Base-by-base conservation (phyloP, 2,888 invertebrate genomes). In the Hyppa rectilinea region DNA sequence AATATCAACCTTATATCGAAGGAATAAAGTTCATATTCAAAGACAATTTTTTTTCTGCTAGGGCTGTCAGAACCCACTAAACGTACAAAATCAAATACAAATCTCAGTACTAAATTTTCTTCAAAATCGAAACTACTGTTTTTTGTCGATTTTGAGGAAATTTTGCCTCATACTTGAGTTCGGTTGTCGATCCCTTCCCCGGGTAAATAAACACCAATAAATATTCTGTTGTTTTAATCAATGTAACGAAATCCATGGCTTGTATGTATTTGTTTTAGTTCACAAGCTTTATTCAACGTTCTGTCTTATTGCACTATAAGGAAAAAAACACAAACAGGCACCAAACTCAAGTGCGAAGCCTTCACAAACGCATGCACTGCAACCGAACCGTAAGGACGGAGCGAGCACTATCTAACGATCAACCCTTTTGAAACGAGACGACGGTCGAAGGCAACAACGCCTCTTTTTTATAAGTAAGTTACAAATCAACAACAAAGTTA, bases 401-500 rank as follows among this genome's bases (percentile, higher is more conserved):
- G 89, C 92, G 89, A 89, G 87, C 89, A 89, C 91, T 88, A 91
- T 89, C 91, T 91, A 92, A 92, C 90, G 93, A 96, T 96, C 96
- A 96, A 96, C 96, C 96, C 96, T 96, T 96, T 96, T 95, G 96
- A 96, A 96, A 93, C 91, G 91, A 90, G 89, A 90, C 90, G 90
- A 92, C 87, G 84, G 66, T 85, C 90, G 90, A 86, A 91, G 89
- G 80, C 83, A 59, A 59, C 79, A 61, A 43, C 52, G 63, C 66
- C 53, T 65, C 17, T 59, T 29, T 9, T 0, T 36, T 23, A 20
- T 45, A 38, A 36, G n/a, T n/a, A n/a, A 62, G 14, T 74, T 47
- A 64, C n/a, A 63, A 36, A 12, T 74, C 38, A 52, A 75, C n/a
- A 66, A 74, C 69, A 76, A 67, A 14, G 14, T 47, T 40, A 2